Conservation (phyloP, 2,113 vertebrate genomes). For the Tautogolabrus adspersus region DNA sequence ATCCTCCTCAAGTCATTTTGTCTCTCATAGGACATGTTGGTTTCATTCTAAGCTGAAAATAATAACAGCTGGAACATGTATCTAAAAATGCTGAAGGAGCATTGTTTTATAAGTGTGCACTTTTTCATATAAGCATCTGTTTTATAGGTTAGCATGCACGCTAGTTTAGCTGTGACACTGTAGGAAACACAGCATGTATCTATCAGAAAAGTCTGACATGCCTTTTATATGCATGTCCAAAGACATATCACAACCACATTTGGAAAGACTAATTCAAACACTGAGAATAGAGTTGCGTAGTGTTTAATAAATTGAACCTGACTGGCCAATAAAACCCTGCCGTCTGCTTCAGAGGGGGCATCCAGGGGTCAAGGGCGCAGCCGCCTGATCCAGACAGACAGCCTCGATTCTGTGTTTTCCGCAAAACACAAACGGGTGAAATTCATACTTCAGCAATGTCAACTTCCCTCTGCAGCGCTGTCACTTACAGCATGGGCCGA, state of each 20-base stretch:
- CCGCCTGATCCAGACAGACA: conserved; percentile 71
- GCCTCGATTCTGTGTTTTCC: conserved; percentile 73
- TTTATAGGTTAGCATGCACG: not conserved
- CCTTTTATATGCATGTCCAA: conserved; percentile 38
- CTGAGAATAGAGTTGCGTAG: conserved; percentile 61
- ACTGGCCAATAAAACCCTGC: conserved; percentile 74
- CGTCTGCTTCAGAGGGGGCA: conserved; percentile 58
- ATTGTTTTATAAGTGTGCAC: not conserved
- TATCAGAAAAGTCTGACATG: conserved; percentile 2
- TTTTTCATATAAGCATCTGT: not conserved
- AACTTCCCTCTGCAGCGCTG: conserved; percentile 75
- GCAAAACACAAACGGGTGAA: conserved; percentile 78
- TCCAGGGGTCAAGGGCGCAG: conserved; percentile 64
- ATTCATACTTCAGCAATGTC: conserved; percentile 81
- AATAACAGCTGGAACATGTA: not conserved
- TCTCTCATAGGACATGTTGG: not conserved
- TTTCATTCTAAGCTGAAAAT: not conserved
- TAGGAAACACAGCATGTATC: not conserved
- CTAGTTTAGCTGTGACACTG: conserved; percentile 1
- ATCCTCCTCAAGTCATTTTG: not conserved
- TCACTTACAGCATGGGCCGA: conserved; percentile 68
- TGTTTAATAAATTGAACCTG: conserved; percentile 75
- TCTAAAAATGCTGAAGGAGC: not conserved
- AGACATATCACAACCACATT: conserved; percentile 44
- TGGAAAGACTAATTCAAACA: conserved; percentile 29